phyloP scores from a whole-genome alignment of 2,113 vertebrate species.

The Pteruthius melanotis region DNA sequence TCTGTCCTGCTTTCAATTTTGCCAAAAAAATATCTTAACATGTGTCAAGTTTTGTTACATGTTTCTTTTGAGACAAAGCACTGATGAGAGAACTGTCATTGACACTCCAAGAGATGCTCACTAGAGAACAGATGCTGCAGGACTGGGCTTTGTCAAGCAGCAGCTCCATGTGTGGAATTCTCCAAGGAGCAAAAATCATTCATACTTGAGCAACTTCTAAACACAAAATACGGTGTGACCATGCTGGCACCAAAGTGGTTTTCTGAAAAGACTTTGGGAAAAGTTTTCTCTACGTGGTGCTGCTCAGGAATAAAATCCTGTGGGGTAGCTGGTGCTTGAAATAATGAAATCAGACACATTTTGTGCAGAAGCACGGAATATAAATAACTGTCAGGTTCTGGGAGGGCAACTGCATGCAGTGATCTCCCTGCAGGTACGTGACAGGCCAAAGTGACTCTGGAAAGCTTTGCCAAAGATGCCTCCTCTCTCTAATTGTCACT shows the following conservation, averaged over 20 bases:
- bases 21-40: not conserved
- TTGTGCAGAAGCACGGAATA: not conserved
- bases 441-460: not conserved
- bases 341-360: not conserved
- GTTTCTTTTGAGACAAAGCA: not conserved
- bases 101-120: not conserved
- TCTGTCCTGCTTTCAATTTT: not conserved
- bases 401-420: not conserved
- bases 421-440: not conserved
- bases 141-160: not conserved
- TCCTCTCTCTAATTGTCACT: not conserved
- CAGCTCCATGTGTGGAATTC: not conserved
- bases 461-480: not conserved
- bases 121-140: not conserved
- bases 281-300: not conserved
- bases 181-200: not conserved
- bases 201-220: not conserved
- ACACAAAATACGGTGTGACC: not conserved
- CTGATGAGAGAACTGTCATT: not conserved
- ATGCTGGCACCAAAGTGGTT: not conserved
- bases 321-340: not conserved
- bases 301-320: not conserved
- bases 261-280: not conserved
- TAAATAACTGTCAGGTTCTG: not conserved
- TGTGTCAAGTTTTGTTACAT: not conserved